Conservation (phyloP, 1,140 invertebrate species). For the Bombus breviceps region DNA sequence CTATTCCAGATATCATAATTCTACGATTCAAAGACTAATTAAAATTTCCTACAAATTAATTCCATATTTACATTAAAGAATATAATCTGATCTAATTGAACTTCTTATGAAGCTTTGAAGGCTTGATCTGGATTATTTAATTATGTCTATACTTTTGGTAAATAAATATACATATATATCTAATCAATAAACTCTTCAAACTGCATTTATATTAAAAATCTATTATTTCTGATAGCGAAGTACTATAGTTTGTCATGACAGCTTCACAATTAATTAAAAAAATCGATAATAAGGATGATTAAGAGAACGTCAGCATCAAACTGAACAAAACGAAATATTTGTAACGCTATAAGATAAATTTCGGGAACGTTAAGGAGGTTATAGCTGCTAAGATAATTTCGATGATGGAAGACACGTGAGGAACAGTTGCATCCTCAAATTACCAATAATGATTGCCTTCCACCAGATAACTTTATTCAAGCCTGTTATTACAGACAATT, state of each 20-base stretch:
- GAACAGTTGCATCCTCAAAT: conserved; percentile 11
- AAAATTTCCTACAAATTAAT: neutral
- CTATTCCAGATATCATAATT: too few species aligned
- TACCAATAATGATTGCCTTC: conserved; percentile 19
- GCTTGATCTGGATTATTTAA: too few species aligned
- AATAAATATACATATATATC: too few species aligned
- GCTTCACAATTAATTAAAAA: neutral
- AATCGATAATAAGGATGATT: neutral
- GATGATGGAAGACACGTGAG: neutral
- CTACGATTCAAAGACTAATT: neutral
- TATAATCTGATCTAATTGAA: neutral
- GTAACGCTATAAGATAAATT: neutral
- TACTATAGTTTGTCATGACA: neutral
- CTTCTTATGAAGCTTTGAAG: neutral
- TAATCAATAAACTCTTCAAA: too few species aligned
- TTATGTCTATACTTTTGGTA: too few species aligned
- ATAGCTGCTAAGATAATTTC: neutral
- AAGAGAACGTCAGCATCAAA: neutral
- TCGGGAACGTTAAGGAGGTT: neutral
- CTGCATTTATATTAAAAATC: neutral
- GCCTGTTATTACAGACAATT: conserved; percentile 20
- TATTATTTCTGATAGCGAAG: neutral
- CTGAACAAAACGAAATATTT: neutral
- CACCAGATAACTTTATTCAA: conserved; percentile 9
- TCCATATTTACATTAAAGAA: neutral